phyloP scores from a whole-genome alignment of 2,113 vertebrate genomes.

The Ariopsis seemanni region DNA sequence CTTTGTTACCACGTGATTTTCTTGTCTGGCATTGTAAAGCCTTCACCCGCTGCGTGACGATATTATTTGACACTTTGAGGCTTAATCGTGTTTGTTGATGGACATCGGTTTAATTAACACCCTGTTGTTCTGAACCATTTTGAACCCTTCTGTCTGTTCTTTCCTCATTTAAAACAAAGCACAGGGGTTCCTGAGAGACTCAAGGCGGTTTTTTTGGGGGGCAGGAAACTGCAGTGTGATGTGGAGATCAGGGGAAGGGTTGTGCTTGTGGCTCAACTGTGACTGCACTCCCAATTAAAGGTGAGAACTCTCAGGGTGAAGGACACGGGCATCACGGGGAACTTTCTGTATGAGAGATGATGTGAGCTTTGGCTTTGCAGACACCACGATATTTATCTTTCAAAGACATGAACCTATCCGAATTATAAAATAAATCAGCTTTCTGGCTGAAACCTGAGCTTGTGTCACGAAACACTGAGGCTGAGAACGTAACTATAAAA shows the following conservation, averaged over 20 bases:
- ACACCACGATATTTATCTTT: background rate
- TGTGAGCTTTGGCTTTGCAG: background rate
- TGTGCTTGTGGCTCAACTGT: constrained; percentile 18
- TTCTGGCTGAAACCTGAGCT: background rate
- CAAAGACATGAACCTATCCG: background rate
- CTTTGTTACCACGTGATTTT: too few relatives aligned
- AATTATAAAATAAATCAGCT: background rate
- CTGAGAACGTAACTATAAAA: background rate
- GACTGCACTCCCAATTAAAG: constrained; percentile 23
- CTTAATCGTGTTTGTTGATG: constrained; percentile 29
- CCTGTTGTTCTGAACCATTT: constrained; percentile 35
- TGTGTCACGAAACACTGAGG: background rate
- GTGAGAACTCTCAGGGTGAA: background rate
- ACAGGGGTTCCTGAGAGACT: background rate
- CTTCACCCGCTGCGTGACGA: background rate
- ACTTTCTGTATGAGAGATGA: background rate
- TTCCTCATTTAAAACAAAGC: background rate
- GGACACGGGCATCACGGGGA: background rate
- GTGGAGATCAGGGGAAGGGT: background rate
- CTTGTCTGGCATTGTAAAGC: background rate
- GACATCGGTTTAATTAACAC: constrained; percentile 41
- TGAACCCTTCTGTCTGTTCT: background rate
- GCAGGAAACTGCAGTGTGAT: too few relatives aligned
- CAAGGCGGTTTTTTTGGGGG: background rate
- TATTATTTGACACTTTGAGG: constrained; percentile 22